These are phyloP conservation scores for Sphinx pinastri DNA, from an alignment of 2,888 invertebrate genomes.

Conservation along the genomic window DNA sequence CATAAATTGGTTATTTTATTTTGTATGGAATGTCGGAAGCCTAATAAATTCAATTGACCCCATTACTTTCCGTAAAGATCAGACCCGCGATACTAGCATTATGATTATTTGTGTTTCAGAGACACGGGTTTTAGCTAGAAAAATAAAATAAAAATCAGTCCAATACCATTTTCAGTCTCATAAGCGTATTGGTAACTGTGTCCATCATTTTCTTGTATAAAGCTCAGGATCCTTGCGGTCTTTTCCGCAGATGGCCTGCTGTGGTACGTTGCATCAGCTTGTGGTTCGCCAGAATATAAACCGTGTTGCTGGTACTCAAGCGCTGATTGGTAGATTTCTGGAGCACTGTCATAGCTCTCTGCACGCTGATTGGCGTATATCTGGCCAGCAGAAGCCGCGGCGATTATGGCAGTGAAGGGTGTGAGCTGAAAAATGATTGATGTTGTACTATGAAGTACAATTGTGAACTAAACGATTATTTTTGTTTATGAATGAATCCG, in stretches of 20 bases:
- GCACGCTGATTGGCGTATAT: constrained; percentile 45
- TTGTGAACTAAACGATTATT: too few species aligned
- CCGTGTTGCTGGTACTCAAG: constrained; percentile 57
- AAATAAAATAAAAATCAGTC: constrained; percentile 9
- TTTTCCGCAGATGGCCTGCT: constrained; percentile 50
- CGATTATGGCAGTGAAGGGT: constrained; percentile 57
- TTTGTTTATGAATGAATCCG: too few species aligned
- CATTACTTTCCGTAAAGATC: too few species aligned
- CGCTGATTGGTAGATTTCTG: constrained; percentile 61
- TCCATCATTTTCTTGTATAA: constrained; percentile 57
- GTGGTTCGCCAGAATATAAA: constrained; percentile 55
- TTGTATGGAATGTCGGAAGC: too few species aligned
- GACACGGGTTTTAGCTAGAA: background rate
- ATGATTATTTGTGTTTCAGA: too few species aligned
- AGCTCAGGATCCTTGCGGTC: constrained; percentile 59
- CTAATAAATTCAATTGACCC: too few species aligned
- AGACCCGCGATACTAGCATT: too few species aligned
- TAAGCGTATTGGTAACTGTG: constrained; percentile 77
- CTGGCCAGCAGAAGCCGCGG: constrained; percentile 61
- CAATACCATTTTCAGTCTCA: constrained; percentile 85
- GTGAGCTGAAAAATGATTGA: constrained; percentile 51
- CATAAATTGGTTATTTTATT: background rate
- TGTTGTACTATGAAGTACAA: background rate
- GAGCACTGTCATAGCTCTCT: constrained; percentile 50
- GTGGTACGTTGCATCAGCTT: constrained; percentile 39